These are phyloP conservation scores for Stenodema calcarata DNA, from an alignment of 2,888 invertebrate species.

Conservation along the genomic window DNA sequence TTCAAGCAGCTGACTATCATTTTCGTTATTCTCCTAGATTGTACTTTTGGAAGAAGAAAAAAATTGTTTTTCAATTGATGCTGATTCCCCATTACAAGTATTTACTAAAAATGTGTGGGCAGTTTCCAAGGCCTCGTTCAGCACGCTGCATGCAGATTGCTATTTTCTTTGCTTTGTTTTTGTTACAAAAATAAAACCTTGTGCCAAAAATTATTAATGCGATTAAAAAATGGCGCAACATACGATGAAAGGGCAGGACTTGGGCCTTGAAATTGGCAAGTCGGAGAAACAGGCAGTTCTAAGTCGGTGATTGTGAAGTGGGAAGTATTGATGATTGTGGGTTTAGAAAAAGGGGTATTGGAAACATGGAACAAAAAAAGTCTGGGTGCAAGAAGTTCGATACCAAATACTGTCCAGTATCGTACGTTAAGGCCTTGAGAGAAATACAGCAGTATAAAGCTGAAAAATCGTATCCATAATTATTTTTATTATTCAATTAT, in stretches of 20 bases:
- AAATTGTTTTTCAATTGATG: no score
- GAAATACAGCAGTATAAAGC: slow-evolving; percentile 7
- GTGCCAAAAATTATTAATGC: background rate
- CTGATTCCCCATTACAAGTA: no score
- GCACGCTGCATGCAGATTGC: background rate
- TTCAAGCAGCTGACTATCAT: no score
- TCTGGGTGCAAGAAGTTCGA: background rate
- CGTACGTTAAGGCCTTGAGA: background rate
- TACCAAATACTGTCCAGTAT: background rate
- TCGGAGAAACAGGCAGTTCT: no score
- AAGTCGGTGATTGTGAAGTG: no score
- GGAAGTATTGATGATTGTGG: no score
- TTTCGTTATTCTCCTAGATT: no score
- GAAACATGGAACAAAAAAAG: no score
- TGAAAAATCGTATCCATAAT: background rate
- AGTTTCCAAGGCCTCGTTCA: background rate
- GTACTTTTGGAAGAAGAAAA: no score
- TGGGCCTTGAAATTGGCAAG: no score
- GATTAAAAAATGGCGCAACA: background rate
- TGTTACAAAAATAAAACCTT: slow-evolving; percentile 22
- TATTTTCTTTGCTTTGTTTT: background rate
- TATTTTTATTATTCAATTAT: background rate
- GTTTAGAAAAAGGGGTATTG: no score
- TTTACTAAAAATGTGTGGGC: background rate
- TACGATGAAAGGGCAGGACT: background rate